Evolutionary conservation across 2,113 vertebrate genomes (phyloP).

Genomic region (Merops nubicus): DNA sequence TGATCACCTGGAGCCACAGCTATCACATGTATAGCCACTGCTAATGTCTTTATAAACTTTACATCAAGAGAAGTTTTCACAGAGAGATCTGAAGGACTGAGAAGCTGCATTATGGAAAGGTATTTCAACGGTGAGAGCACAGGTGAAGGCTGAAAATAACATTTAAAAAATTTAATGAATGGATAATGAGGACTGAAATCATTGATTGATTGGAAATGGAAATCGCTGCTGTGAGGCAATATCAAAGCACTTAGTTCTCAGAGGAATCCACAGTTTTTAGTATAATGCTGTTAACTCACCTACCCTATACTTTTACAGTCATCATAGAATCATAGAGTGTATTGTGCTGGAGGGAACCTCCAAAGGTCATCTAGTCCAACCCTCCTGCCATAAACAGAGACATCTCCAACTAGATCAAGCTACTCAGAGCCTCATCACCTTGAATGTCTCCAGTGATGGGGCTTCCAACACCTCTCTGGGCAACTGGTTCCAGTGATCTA

Average conservation of each 20-base stretch:
- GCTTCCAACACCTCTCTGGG: too few relatives aligned
- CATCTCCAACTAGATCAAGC: too few relatives aligned
- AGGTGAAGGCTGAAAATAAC: not conserved
- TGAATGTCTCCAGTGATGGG: too few relatives aligned
- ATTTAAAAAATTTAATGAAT: not conserved
- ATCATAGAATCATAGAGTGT: not conserved
- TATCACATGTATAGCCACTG: not conserved
- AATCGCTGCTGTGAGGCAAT: not conserved
- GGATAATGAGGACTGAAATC: not conserved
- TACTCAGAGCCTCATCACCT: too few relatives aligned
- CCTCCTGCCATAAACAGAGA: too few relatives aligned
- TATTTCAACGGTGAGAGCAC: not conserved
- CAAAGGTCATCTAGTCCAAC: too few relatives aligned
- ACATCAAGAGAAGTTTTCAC: not conserved
- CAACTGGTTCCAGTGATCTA: too few relatives aligned
- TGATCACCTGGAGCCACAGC: not conserved
- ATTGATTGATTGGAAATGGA: not conserved
- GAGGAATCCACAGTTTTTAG: not conserved
- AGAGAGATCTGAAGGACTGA: not conserved
- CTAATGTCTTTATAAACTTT: not conserved
- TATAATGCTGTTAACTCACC: not conserved
- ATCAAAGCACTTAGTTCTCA: not conserved
- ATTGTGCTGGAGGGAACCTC: too few relatives aligned
- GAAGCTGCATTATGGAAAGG: not conserved
- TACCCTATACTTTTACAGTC: not conserved